Evolutionary conservation across 2,113 vertebrate genomes (phyloP).

Genomic region (Marmota flaviventris): DNA sequence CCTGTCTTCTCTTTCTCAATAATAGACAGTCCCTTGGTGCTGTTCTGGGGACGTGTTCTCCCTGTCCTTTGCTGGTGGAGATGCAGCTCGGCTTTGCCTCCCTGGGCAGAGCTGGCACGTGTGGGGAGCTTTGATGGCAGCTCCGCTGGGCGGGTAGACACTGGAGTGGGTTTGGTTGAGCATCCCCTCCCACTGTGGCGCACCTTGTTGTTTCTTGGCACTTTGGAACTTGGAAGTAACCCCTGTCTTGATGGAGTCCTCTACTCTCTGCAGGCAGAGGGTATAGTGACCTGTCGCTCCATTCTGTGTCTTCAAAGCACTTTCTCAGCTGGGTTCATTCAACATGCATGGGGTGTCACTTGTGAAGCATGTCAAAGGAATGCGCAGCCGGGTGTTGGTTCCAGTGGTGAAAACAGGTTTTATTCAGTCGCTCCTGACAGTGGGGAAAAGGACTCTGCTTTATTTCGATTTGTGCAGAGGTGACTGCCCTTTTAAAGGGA

Average conservation of each 20-base stretch:
- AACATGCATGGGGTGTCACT: not conserved
- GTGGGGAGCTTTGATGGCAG: not conserved
- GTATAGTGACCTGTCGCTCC: not conserved
- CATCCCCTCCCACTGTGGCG: not conserved
- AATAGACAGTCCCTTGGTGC: accelerated
- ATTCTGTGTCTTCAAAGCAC: too few species aligned
- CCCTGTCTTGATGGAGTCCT: not conserved
- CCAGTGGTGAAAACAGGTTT: not conserved
- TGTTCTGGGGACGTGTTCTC: not conserved
- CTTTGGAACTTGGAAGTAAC: not conserved
- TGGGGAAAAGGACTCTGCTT: not conserved
- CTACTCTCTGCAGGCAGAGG: not conserved
- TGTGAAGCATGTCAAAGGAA: not conserved
- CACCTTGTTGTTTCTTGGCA: not conserved
- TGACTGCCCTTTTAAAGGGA: not conserved
- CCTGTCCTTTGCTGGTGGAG: not conserved
- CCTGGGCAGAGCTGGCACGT: not conserved
- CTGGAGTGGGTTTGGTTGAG: accelerated
- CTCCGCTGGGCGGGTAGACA: not conserved
- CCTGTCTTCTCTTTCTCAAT: not conserved
- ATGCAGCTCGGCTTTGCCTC: not conserved
- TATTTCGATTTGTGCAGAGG: not conserved
- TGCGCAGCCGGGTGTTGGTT: not conserved
- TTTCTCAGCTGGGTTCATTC: too few species aligned
- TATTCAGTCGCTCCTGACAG: not conserved